Conservation (phyloP, 2,797 vertebrate genomes). For the Bryconaethiops microstoma region DNA sequence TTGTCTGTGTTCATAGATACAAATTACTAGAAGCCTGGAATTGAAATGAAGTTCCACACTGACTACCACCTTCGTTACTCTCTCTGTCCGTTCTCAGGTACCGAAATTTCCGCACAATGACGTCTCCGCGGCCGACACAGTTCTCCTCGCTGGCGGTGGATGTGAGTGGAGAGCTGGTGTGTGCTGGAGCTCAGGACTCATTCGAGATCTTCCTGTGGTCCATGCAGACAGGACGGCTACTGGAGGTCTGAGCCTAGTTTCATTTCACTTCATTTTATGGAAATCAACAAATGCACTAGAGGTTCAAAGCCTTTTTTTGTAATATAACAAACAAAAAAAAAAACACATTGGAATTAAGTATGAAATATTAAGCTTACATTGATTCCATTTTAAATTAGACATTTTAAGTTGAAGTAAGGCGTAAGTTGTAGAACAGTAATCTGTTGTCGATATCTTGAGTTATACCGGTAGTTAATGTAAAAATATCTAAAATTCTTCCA, state of each 20-base stretch:
- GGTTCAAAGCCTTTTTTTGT: too few species aligned
- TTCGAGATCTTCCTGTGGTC: conserved; percentile 98
- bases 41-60: background rate
- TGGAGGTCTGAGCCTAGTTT: conserved; percentile 81
- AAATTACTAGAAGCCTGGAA: background rate
- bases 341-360: background rate
- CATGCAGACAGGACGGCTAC: conserved; percentile 93
- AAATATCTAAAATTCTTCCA: too few species aligned
- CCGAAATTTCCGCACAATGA: conserved; percentile 97
- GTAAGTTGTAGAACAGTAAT: too few species aligned
- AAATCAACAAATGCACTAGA: background rate
- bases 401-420: too few species aligned
- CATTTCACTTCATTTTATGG: background rate
- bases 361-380: too few species aligned
- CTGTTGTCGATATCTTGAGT: too few species aligned
- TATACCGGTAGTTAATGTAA: too few species aligned
- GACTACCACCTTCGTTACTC: background rate
- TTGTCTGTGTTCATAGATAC: background rate
- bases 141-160: conserved; percentile 93
- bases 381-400: too few species aligned
- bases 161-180: conserved; percentile 89
- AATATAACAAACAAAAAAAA: background rate
- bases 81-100: conserved; percentile 76
- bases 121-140: conserved; percentile 89
- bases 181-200: conserved; percentile 93